Conservation (phyloP, 2,797 vertebrate species). For the Lagocephalus sceleratus region DNA sequence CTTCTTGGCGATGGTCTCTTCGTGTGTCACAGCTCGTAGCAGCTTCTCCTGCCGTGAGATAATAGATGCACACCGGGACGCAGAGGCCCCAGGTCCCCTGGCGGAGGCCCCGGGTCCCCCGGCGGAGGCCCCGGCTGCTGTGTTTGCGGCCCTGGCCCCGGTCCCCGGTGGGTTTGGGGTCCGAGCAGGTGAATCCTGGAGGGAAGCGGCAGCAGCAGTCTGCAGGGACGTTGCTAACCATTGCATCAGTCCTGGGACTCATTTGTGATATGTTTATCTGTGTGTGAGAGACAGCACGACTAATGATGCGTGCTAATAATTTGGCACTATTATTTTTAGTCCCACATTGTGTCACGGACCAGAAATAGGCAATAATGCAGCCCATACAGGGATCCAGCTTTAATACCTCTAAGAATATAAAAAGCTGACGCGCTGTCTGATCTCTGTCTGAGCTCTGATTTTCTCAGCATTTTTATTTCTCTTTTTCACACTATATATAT, state of each 20-base stretch:
- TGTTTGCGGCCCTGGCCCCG: conserved; percentile 22
- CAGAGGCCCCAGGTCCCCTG: too few species aligned
- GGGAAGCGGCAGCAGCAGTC: conserved; percentile 46
- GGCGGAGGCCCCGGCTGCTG: conserved; percentile 29
- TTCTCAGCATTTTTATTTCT: conserved; percentile 11
- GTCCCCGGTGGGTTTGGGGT: conserved; percentile 31
- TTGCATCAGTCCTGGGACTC: conserved; percentile 71
- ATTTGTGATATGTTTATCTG: conserved; percentile 32
- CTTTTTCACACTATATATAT: too few species aligned
- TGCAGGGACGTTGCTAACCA: conserved; percentile 69
- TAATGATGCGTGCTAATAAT: conserved; percentile 49
- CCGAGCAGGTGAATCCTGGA: conserved; percentile 42
- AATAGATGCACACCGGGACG: too few species aligned
- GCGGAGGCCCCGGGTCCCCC: conserved; percentile 10
- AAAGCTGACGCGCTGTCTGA: conserved; percentile 34
- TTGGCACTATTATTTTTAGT: conserved; percentile 64
- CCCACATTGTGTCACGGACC: conserved; percentile 55
- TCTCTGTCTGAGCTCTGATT: conserved; percentile 19
- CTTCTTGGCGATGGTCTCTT: conserved; percentile 24
- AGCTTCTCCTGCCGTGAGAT: too few species aligned
- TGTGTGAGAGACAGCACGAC: conserved; percentile 34
- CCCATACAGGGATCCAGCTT: conserved; percentile 49
- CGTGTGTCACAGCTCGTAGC: too few species aligned
- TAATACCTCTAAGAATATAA: conserved; percentile 54
- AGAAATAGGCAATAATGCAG: conserved; percentile 65